These are phyloP conservation scores for Uropsilus gracilis DNA, from an alignment of 2,113 vertebrate genomes.

Conservation along the genomic window DNA sequence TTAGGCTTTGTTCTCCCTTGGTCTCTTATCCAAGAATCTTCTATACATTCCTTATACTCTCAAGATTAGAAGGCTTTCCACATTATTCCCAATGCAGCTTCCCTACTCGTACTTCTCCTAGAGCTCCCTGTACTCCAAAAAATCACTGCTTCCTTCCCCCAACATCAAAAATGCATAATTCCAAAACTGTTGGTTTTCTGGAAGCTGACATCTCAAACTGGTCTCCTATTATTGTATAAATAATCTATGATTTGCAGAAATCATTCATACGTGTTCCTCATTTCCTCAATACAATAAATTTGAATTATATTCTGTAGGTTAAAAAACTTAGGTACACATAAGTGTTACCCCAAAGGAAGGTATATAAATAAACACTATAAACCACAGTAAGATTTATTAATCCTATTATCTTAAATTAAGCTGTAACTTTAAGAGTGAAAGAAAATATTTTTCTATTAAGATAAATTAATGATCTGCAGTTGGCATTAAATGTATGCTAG, in stretches of 20 bases:
- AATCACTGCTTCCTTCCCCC: not conserved
- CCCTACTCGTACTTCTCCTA: not conserved
- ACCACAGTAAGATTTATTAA: too few species aligned
- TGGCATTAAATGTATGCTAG: not conserved
- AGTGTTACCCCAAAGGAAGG: not conserved
- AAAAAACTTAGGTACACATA: constrained; percentile 29
- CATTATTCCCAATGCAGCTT: not conserved
- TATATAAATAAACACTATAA: not conserved
- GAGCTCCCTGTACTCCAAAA: not conserved
- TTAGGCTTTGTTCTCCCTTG: not conserved
- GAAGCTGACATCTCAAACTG: not conserved
- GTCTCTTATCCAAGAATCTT: not conserved
- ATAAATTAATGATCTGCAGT: not conserved
- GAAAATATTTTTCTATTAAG: not conserved
- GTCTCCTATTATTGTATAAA: not conserved
- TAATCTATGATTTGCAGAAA: not conserved
- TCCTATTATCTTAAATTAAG: not conserved
- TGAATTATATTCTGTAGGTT: constrained; percentile 42
- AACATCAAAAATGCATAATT: not conserved
- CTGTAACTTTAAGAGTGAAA: constrained; percentile 27
- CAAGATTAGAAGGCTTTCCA: not conserved
- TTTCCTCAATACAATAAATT: not conserved
- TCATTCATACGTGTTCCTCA: not conserved
- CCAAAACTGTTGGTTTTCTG: not conserved
- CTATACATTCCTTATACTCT: not conserved